These are phyloP conservation scores for Caenorhabditis doughertyi DNA, from an alignment of 2,888 invertebrate species.

Conservation along the genomic window DNA sequence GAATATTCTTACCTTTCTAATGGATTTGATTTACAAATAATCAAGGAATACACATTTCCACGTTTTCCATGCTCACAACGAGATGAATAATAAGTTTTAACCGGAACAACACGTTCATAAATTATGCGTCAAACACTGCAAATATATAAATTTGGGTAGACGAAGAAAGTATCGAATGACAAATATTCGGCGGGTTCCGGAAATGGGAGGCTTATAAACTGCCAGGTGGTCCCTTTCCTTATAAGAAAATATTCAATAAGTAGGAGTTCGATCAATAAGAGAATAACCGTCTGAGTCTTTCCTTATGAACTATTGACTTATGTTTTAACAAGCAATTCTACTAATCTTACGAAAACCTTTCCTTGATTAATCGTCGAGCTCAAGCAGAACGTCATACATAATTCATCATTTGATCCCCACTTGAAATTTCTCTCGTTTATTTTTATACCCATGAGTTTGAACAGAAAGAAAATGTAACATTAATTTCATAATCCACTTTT, in stretches of 20 bases:
- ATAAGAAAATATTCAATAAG: too few species aligned
- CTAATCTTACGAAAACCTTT: not conserved
- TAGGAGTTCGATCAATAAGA: too few species aligned
- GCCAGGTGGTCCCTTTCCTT: constrained; percentile 6
- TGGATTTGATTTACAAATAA: not conserved
- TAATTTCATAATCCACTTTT: not conserved
- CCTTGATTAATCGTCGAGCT: too few species aligned
- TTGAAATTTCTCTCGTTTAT: not conserved
- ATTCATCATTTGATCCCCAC: not conserved
- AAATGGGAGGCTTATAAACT: not conserved
- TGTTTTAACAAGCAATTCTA: not conserved
- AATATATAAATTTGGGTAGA: constrained; percentile 11
- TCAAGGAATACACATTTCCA: not conserved
- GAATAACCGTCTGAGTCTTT: not conserved
- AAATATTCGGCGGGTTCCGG: constrained; percentile 2
- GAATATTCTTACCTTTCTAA: not conserved
- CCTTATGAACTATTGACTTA: not conserved
- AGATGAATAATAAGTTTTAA: not conserved
- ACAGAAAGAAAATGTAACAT: too few species aligned
- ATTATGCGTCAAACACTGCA: constrained; percentile 28
- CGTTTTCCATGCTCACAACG: not conserved
- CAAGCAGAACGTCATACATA: not conserved
- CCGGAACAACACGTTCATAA: constrained; percentile 33
- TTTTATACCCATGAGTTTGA: too few species aligned
- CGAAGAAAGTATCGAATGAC: constrained; percentile 12